Base-by-base conservation (phyloP, 1,140 invertebrate species). In the Microvelia longipes region DNA sequence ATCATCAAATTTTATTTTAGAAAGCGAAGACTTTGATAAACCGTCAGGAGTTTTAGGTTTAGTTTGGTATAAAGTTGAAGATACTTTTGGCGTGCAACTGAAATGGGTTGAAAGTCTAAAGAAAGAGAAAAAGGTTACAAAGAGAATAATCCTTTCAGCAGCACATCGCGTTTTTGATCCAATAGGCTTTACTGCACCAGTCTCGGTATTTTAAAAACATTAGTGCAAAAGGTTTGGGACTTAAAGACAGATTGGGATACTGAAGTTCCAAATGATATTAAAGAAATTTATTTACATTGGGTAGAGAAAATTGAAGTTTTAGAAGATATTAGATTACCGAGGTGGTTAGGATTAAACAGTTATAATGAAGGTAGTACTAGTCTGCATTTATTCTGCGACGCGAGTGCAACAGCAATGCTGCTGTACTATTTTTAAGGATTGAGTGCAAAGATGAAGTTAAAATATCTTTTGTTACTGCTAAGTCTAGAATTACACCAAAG, bases 361-460 rank as follows among this genome's bases (percentile, higher is more conserved):
- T 5, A 24, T 35, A 24, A n/a, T n/a, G 25, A 19, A 19, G 5
- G 5, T 5, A 50, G 19, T 11, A 50, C 35, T 11, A 50, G 35
- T 50, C 19, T 79, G n/a, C 79, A 80, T 70, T 68, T 75, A 0
- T 80, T 79, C 68, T 73, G 71, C 28, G 77, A 78, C 19, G 77
- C 78, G 0, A 78, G 77, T 50, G 72, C 70, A 62, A 71, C 71
- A 19, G 77, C 76, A 19, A 72, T 61, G 76, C 76, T 1, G 73
- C 76, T 0, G 75, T 75, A 26, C 71, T 71, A 13, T 77, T 77
- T 66, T 69, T 73, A 70, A 35, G 71, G 61, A 70, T 72, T 1
- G 14, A 26, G 24, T 64, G 62, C 19, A 0, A n/a, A n/a, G n/a
- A n/a, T n/a, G n/a, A n/a, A n/a, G n/a, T n/a, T n/a, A n/a, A n/a